Evolutionary conservation across 2,797 vertebrate species (phyloP), one percentile per base, ranked within the genome.

Genomic region (Muscicapa comitata): DNA sequence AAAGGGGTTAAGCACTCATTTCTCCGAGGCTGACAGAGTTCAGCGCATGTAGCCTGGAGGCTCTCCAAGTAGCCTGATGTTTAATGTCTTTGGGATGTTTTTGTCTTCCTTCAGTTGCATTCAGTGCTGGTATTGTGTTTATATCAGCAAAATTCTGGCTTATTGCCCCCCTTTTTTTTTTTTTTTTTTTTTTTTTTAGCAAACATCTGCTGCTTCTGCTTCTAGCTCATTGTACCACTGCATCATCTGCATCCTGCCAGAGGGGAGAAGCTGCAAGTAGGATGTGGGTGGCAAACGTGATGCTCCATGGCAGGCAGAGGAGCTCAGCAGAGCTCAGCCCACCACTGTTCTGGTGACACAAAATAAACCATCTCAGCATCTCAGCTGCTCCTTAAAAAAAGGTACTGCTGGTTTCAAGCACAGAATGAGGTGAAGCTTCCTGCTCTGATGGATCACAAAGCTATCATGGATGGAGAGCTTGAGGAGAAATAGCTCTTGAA

Each of bases 31-130:
- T 93, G 93, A 92, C 17, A 40, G 72, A 91, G 93, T 88, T 91
- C 18, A 7, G 87, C 7, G 13, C 73, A 20, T 96, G 89, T 75
- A 93, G 91, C 58, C 79, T 94, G 94, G 94, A 94, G 54, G 58
- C 70, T 95, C 76, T 96, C 96, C 96, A 97, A 95, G 70, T 42
- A 53, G 85, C 91, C 95, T 94, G 87, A 75, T 96, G 94, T 95
- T 95, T 96, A 94, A 94, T 94, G 91, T 96, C 93, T 95, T 93
- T 70, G 88, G 92, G 92, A 97, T 96, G 91, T 95, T 96, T 96
- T 97, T 78, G 93, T 81, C 91, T 94, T 91, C 89, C 73, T 72
- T 66, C 82, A 42, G 68, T 93, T 90, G 70, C 33, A 54, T 77
- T 75, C 81, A 75, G 92, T 61, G 54, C 92, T 94, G 89, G 81